phyloP scores from a whole-genome alignment of 2,888 invertebrate genomes.

The Drosophila flavopinicola region DNA sequence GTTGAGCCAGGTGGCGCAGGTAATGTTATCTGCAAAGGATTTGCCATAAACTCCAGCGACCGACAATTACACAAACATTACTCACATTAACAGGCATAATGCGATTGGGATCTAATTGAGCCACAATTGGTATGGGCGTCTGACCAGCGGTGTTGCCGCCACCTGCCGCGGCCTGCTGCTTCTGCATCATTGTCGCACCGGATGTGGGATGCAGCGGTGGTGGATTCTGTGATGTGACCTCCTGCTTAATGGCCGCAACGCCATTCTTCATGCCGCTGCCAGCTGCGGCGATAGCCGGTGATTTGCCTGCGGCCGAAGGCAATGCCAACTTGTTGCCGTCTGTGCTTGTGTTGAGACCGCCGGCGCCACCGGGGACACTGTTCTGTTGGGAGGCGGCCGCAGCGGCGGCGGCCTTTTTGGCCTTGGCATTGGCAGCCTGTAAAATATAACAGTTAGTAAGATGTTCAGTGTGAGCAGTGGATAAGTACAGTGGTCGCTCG shows the following conservation, averaged over 20 bases:
- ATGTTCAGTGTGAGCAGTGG: not conserved
- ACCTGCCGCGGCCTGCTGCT: slow-evolving; percentile 66
- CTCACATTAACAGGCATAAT: slow-evolving; percentile 86
- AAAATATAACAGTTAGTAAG: slow-evolving; percentile 24
- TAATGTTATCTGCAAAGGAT: slow-evolving; percentile 88
- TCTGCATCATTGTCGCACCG: slow-evolving; percentile 67
- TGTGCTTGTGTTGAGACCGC: slow-evolving; percentile 33
- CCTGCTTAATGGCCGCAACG: slow-evolving; percentile 68
- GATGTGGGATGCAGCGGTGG: slow-evolving; percentile 80
- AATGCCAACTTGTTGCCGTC: slow-evolving; percentile 36
- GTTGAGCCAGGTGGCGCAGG: slow-evolving; percentile 89
- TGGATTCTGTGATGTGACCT: slow-evolving; percentile 76
- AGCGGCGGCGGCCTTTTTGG: slow-evolving; percentile 83
- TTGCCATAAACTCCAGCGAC: not conserved
- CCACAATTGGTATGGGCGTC: slow-evolving; percentile 83
- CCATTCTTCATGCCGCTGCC: slow-evolving; percentile 69
- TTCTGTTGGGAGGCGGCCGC: slow-evolving; percentile 77
- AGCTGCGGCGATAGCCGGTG: slow-evolving; percentile 35
- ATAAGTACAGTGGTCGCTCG: not conserved
- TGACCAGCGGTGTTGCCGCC: slow-evolving; percentile 54
- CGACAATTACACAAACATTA: not conserved
- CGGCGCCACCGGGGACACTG: slow-evolving; percentile 31
- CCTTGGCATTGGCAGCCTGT: slow-evolving; percentile 83
- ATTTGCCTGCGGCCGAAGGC: slow-evolving; percentile 44
- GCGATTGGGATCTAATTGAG: slow-evolving; percentile 85